Base-by-base conservation (phyloP, 1,140 invertebrate genomes). In the Cyclargus thomasi region DNA sequence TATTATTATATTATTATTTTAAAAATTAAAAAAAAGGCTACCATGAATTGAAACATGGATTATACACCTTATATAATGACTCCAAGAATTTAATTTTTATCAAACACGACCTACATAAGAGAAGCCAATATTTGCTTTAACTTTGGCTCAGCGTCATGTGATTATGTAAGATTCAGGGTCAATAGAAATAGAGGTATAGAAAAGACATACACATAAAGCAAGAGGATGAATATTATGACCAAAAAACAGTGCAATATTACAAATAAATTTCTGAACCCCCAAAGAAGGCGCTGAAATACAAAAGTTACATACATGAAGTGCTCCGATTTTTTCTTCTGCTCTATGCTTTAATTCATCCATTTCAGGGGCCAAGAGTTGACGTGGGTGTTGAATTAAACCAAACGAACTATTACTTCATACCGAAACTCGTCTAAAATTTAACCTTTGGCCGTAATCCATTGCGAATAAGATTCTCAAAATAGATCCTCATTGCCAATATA, bases 391-490 rank as follows among this genome's bases (percentile, higher is more conserved):
- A 67, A 70, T 70, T 80, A 73, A 69, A 71, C 70, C 74, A 76
- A 75, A 79, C 69, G 69, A 70, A 78, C 67, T 73, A 69, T 73
- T 78, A 82, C 81, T 78, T 80, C 78, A 81, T 79, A 79, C 72
- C 74, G 72, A 85, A 84, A 87, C 77, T 79, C 83, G 72, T 70
- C 70, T 69, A 70, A 70, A 73, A 73, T 76, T 85, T 83, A 83
- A 89, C 86, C 86, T 89, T 89, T 89, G 86, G 79, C 82, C 84
- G 73, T 74, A 81, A 85, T 80, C 78, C 80, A 84, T 76, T 67
- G 71, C 77, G 81, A 80, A 86, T 83, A 84, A 81, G 77, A 73
- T 63, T 74, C 79, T 80, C 70, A 85, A 87, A 87, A 88, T 88
- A 89, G 85, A 88, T 73, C 69, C 65, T 69, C 79, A 85, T 80